phyloP scores from a whole-genome alignment of 2,113 vertebrate species.

The Paratilapia polleni region DNA sequence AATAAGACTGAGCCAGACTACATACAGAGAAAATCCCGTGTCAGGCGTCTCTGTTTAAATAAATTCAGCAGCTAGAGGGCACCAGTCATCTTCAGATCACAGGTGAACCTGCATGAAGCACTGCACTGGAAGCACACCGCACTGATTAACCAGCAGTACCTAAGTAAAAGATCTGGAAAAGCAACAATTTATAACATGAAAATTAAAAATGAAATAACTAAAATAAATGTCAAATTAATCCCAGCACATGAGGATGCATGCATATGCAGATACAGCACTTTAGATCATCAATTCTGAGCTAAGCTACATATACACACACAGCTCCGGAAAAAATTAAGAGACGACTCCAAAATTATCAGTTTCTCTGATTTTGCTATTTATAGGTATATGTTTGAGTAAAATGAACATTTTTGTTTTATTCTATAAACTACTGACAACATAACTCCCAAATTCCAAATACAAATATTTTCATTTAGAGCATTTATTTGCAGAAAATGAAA shows the following conservation, averaged over 20 bases:
- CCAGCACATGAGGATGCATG: neutral
- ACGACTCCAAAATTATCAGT: no score
- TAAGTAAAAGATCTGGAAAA: neutral
- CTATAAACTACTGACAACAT: no score
- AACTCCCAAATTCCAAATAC: no score
- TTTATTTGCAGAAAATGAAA: no score
- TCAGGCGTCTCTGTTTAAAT: neutral
- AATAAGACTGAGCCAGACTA: neutral
- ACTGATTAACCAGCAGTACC: neutral
- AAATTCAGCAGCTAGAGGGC: slow-evolving; percentile 59
- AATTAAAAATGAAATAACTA: neutral
- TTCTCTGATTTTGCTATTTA: no score
- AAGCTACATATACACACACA: neutral
- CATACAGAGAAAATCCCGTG: neutral
- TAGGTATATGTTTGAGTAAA: no score
- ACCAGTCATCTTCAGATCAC: slow-evolving; percentile 54
- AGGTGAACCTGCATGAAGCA: neutral
- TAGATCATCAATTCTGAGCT: neutral
- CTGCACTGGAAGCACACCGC: slow-evolving; percentile 32
- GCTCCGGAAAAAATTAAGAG: no score
- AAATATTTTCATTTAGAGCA: no score
- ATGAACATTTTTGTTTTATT: no score
- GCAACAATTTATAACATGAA: neutral
- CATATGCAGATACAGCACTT: neutral
- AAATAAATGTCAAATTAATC: neutral